Base-by-base conservation (phyloP, 2,888 invertebrate species). In the Galeruca laticollis region DNA sequence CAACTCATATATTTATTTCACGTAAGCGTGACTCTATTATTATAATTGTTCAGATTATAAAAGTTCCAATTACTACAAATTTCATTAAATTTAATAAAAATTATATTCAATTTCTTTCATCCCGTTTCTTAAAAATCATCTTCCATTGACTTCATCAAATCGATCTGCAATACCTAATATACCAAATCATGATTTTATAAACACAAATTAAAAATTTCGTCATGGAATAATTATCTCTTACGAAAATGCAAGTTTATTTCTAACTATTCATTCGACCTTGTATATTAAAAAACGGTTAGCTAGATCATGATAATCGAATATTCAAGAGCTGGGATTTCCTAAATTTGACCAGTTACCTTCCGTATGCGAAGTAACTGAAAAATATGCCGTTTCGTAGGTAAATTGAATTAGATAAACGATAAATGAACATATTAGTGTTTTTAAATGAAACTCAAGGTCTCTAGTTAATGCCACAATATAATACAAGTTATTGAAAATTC, bases 121-220 rank as follows among this genome's bases (percentile, higher is more conserved):
- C n/a, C n/a, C n/a, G n/a, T n/a, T n/a, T 26, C 26, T 26, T 26
- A 1, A 26, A 26, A 26, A 26, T 26, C 26, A 26, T 26, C 47
- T 47, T 47, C 2, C 9, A 9, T 47, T 18, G 1, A 18, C 47
- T 18, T n/a, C 15, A 47, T 47, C 47, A 47, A 18, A 47, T 15
- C 47, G 47, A 47, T 47, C 47, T 47, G 47, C 47, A 43, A 2
- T 43, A 43, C n/a, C 15, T n/a, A 47, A 47, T 2, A 47, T 47
- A n/a, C 26, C 8, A 2, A 18, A 8, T n/a, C 43, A n/a, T n/a
- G n/a, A 13, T 47, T 47, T 47, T 47, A 9, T 47, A 18, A 43
- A 43, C n/a, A 43, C 15, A 43, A 43, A 43, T 43, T 43, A 43
- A n/a, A 43, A 47, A 47, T 47, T 47, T 47, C 47, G 47, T 47